These are phyloP conservation scores for Sinotaia quadrata DNA, from an alignment of 2,888 invertebrate genomes.

Conservation along the genomic window DNA sequence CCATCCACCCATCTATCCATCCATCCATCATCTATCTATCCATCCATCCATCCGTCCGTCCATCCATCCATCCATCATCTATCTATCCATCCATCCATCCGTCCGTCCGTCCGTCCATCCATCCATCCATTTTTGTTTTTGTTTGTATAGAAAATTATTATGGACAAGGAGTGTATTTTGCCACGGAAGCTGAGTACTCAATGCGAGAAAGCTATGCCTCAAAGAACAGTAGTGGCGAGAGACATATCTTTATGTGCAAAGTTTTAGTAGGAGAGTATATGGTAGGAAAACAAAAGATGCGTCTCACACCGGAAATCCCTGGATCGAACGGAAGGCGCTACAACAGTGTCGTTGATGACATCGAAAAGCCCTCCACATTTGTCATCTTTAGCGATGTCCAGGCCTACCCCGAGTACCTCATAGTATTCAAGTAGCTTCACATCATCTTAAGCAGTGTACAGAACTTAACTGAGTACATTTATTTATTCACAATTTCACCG, in stretches of 20 bases:
- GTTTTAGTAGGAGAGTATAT: slow-evolving; percentile 14
- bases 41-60: no score
- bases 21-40: no score
- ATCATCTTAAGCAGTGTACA: slow-evolving; percentile 21
- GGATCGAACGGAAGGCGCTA: not conserved
- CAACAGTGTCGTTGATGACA: slow-evolving; percentile 20
- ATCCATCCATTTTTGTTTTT: no score
- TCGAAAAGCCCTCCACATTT: not conserved
- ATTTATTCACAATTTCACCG: no score
- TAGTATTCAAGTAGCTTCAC: slow-evolving; percentile 6
- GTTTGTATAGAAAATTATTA: slow-evolving; percentile 1
- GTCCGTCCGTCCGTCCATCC: no score
- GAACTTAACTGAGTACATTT: slow-evolving; percentile 14
- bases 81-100: no score
- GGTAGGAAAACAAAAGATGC: slow-evolving; percentile 6
- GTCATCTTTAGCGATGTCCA: slow-evolving; percentile 24
- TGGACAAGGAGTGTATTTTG: slow-evolving; percentile 26
- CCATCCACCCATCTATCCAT: no score
- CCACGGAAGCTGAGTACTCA: slow-evolving; percentile 11
- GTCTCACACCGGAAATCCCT: slow-evolving; percentile 8
- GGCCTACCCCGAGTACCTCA: slow-evolving; percentile 20
- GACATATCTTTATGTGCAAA: slow-evolving; percentile 25
- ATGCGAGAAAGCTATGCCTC: slow-evolving; percentile 14
- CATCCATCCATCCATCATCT: no score
- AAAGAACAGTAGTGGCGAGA: not conserved